phyloP scores from a whole-genome alignment of 2,113 vertebrate species.

The Callipepla squamata region DNA sequence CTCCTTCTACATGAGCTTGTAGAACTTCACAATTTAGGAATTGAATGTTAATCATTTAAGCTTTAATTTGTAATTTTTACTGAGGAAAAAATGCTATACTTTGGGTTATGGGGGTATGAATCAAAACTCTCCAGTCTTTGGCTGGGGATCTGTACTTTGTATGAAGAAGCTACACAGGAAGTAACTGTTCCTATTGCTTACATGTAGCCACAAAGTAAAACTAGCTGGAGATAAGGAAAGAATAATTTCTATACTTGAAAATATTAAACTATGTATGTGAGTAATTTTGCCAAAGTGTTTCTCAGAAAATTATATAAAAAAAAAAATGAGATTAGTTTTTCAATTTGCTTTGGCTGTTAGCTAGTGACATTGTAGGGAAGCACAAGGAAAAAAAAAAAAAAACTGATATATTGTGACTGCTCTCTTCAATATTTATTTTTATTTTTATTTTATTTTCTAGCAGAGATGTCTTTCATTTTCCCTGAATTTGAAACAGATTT shows the following conservation, averaged over 20 bases:
- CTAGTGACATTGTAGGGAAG: not conserved
- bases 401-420: fast-evolving
- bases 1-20: not conserved
- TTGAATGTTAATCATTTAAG: not conserved
- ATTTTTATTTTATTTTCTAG: not conserved
- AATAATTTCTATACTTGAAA: not conserved
- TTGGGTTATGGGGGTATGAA: not conserved
- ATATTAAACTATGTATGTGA: not conserved
- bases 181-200: not conserved
- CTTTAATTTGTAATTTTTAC: not conserved
- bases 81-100: not conserved
- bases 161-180: not conserved
- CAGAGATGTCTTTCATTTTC: not conserved
- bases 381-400: not conserved
- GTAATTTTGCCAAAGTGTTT: not conserved
- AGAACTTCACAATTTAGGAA: not conserved
- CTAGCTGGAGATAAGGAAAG: fast-evolving
- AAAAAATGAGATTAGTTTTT: not conserved
- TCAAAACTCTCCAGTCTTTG: not conserved
- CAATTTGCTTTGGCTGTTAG: not conserved
- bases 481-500: not conserved
- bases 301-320: not conserved
- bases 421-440: not conserved
- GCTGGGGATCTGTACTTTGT: not conserved
- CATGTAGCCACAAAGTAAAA: not conserved